These are phyloP conservation scores for Calephelis nemesis DNA, from an alignment of 1,140 invertebrate genomes.

Conservation along the genomic window DNA sequence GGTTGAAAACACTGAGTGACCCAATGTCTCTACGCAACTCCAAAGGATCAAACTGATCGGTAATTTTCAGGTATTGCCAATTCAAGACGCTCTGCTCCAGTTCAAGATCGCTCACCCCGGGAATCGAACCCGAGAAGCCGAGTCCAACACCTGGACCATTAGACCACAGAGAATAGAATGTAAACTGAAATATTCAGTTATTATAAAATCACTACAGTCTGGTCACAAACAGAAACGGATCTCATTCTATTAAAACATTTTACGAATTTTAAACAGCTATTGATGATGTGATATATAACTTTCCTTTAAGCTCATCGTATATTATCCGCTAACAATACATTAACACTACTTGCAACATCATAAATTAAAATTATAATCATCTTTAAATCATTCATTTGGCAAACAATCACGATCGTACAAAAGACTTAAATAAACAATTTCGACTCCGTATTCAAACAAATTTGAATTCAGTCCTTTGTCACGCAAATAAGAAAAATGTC, in stretches of 20 bases:
- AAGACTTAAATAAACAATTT: slow-evolving; percentile 53
- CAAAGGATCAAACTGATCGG: too few relatives aligned
- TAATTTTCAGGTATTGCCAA: too few relatives aligned
- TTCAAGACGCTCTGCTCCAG: too few relatives aligned
- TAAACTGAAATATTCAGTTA: too few relatives aligned
- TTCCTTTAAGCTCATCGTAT: slow-evolving; percentile 1
- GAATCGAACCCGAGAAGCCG: too few relatives aligned
- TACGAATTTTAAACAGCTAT: neutral
- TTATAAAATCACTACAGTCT: too few relatives aligned
- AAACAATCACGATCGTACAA: slow-evolving; percentile 48
- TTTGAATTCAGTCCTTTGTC: slow-evolving; percentile 64
- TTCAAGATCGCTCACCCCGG: too few relatives aligned
- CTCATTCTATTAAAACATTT: neutral
- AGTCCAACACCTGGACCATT: too few relatives aligned
- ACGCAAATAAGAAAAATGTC: slow-evolving; percentile 65
- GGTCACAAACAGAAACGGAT: too few relatives aligned
- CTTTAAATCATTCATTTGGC: slow-evolving; percentile 67
- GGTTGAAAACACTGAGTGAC: too few relatives aligned
- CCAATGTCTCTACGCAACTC: too few relatives aligned
- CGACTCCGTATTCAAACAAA: slow-evolving; percentile 57
- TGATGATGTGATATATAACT: slow-evolving; percentile 4
- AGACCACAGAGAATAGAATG: too few relatives aligned
- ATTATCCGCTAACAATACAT: slow-evolving; percentile 35
- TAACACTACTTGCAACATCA: slow-evolving; percentile 41
- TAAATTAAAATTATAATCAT: slow-evolving; percentile 52